Evolutionary conservation across 1,140 invertebrate species (phyloP).

Genomic region (Campoletis sonorensis): DNA sequence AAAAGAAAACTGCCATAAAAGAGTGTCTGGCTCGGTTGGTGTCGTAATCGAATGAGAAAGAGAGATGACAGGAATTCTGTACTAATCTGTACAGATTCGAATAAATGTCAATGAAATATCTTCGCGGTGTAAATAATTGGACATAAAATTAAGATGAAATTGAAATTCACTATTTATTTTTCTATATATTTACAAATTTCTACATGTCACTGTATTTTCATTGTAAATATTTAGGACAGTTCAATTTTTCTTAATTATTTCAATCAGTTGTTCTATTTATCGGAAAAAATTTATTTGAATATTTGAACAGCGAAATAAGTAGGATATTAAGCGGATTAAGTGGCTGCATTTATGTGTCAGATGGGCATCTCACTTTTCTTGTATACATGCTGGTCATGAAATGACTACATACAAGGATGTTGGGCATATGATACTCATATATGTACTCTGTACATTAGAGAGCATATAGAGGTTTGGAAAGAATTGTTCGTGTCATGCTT

Average conservation of each 20-base stretch:
- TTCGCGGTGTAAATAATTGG: too few species aligned
- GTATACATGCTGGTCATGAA: not conserved
- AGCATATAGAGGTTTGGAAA: not conserved
- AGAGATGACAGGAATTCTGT: not conserved
- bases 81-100: not conserved
- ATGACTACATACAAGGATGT: not conserved
- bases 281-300: too few species aligned
- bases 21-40: not conserved
- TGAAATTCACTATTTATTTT: too few species aligned
- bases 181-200: too few species aligned
- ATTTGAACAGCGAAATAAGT: too few species aligned
- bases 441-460: not conserved
- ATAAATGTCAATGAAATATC: not conserved
- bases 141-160: too few species aligned
- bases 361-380: not conserved
- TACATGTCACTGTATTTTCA: too few species aligned
- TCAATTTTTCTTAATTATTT: too few species aligned
- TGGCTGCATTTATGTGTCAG: not conserved
- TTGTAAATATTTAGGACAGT: too few species aligned
- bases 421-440: not conserved
- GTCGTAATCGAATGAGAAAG: conserved; percentile 29
- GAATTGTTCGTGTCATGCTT: conserved; percentile 33
- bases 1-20: conserved; percentile 47
- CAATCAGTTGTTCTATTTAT: too few species aligned
- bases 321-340: not conserved